Conservation (phyloP, 2,888 invertebrate genomes). For the Philereme vetulata region DNA sequence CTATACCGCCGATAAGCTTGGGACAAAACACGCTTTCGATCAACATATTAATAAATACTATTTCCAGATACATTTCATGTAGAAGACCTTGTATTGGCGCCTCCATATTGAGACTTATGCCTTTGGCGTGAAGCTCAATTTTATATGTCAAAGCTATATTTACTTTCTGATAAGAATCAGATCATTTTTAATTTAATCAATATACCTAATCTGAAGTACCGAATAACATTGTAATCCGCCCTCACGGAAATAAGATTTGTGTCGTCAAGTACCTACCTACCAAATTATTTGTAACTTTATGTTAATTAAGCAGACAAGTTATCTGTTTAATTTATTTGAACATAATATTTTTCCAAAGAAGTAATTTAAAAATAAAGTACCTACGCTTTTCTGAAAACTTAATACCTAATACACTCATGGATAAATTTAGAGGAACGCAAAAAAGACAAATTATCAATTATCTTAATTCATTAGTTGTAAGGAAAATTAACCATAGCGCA, state of each 20-base stretch:
- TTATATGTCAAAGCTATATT: neutral
- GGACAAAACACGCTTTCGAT: slow-evolving; percentile 32
- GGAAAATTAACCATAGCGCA: too few species aligned
- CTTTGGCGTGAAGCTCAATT: neutral
- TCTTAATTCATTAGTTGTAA: too few species aligned
- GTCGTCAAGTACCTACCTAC: too few species aligned
- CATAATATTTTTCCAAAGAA: too few species aligned
- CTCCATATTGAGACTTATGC: slow-evolving; percentile 1
- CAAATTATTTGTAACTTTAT: neutral
- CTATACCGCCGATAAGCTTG: slow-evolving; percentile 46
- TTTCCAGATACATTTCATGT: neutral
- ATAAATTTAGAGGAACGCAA: too few species aligned
- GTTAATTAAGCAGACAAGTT: too few species aligned
- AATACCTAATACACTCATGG: too few species aligned
- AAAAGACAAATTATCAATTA: too few species aligned
- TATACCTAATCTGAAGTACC: slow-evolving; percentile 6
- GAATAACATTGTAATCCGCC: slow-evolving; percentile 8
- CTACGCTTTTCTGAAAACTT: too few species aligned
- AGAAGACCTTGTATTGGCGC: neutral
- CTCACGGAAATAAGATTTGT: neutral
- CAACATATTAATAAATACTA: slow-evolving; percentile 1
- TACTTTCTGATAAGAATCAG: neutral
- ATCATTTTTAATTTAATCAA: slow-evolving; percentile 2
- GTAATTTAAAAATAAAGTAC: too few species aligned
- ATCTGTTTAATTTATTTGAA: too few species aligned